Evolutionary conservation across 2,797 vertebrate species (phyloP).

Genomic region (Sebastolobus altivelis): DNA sequence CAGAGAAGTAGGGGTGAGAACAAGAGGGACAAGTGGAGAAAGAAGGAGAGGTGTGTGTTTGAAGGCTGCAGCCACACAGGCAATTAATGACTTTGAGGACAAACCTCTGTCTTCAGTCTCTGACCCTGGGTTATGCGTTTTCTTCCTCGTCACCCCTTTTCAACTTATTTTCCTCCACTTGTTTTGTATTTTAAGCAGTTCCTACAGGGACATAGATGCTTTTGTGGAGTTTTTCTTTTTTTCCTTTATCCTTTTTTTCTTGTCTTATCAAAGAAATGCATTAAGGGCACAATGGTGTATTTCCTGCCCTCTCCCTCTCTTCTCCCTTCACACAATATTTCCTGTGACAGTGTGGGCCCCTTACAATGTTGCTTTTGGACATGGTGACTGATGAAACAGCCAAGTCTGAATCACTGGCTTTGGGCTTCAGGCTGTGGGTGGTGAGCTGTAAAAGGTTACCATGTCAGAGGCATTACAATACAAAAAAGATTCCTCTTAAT

Average conservation of each 20-base stretch:
- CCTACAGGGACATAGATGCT: constrained; percentile 30
- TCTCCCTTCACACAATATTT: constrained; percentile 65
- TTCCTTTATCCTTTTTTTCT: constrained; percentile 21
- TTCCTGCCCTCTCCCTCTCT: constrained; percentile 48
- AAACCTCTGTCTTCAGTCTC: constrained; percentile 65
- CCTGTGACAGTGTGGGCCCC: constrained; percentile 63
- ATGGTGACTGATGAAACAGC: constrained; percentile 76
- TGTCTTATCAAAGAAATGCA: constrained; percentile 73
- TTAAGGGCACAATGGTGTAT: constrained; percentile 68
- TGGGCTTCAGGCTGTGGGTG: constrained; percentile 63
- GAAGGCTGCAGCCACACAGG: constrained; percentile 53
- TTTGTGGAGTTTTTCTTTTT: constrained; percentile 25
- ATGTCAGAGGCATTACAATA: constrained; percentile 60
- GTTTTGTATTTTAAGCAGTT: constrained; percentile 62
- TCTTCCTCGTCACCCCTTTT: constrained; percentile 42
- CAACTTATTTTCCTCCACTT: constrained; percentile 34
- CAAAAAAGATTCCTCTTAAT: constrained; percentile 51
- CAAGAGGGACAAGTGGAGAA: constrained; percentile 28
- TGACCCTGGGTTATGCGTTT: constrained; percentile 62
- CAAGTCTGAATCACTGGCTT: constrained; percentile 76
- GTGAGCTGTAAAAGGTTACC: constrained; percentile 74
- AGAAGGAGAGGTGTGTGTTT: constrained; percentile 42
- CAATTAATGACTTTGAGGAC: constrained; percentile 76
- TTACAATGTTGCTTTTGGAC: constrained; percentile 74
- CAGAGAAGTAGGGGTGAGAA: constrained; percentile 58